These are phyloP conservation scores for Pseudochirops corinnae DNA, from an alignment of 2,797 vertebrate species.

Conservation along the genomic window DNA sequence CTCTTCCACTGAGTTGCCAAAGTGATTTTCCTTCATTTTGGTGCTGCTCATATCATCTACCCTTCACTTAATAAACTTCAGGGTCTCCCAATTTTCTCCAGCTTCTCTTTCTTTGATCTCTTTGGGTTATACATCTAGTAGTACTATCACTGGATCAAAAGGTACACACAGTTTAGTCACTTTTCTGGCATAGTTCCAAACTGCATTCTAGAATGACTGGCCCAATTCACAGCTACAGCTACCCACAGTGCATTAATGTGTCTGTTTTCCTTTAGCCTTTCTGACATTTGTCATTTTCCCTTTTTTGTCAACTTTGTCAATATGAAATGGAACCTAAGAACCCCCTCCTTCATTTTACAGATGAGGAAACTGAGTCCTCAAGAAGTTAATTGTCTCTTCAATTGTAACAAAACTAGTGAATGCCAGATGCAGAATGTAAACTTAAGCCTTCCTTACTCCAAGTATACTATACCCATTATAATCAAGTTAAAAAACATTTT, in stretches of 20 bases:
- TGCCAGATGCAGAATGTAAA: background rate
- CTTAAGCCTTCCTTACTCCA: background rate
- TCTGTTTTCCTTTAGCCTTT: background rate
- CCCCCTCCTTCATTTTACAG: background rate
- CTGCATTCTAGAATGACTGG: background rate
- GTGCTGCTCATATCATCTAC: background rate
- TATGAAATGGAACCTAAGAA: background rate
- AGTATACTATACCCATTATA: background rate
- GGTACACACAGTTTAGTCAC: background rate
- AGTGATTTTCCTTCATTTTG: background rate
- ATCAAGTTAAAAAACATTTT: no score
- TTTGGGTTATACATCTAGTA: background rate
- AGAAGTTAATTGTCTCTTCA: background rate
- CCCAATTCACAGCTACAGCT: background rate
- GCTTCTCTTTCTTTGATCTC: background rate
- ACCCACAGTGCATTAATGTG: background rate
- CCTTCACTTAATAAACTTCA: background rate
- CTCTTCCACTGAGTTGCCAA: background rate
- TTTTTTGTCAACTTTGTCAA: background rate
- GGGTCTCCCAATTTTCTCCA: background rate
- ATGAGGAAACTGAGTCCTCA: background rate
- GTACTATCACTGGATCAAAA: background rate
- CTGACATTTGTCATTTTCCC: background rate
- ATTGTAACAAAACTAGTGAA: background rate
- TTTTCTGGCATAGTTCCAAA: background rate